A percentile compares a stretch with the other conserved stretches of the same genome.
These are phyloP conservation scores for Anagyrus pseudococci DNA, from an alignment of 2,888 invertebrate genomes.

Conservation along the genomic window DNA sequence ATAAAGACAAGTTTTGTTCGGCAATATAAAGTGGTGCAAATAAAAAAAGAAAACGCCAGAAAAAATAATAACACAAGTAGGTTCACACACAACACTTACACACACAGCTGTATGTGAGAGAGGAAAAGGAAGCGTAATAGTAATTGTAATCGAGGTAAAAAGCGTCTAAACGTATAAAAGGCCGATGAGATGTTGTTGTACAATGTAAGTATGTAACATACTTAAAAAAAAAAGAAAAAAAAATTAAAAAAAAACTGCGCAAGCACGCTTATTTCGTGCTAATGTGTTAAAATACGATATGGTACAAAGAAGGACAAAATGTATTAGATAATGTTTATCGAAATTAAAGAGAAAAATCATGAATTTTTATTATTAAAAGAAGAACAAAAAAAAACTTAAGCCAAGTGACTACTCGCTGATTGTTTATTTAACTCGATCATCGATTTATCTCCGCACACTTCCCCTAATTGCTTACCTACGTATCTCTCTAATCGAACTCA, in stretches of 20 bases:
- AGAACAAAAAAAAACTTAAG: too few relatives aligned
- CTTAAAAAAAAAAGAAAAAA: conserved; percentile 8
- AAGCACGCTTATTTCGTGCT: conserved; percentile 15
- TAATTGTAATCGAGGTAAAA: background rate
- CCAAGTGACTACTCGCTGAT: too few relatives aligned
- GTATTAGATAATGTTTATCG: conserved; percentile 58
- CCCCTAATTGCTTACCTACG: too few relatives aligned
- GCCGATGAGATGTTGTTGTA: conserved; percentile 21
- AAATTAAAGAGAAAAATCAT: conserved; percentile 56
- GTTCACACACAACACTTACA: too few relatives aligned
- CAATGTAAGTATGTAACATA: conserved; percentile 28
- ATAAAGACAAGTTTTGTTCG: conserved; percentile 4
- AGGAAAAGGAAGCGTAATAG: background rate
- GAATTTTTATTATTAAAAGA: conserved; percentile 58
- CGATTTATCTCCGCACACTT: too few relatives aligned
- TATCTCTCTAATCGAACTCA: too few relatives aligned
- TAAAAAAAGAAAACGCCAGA: background rate
- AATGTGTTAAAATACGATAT: conserved; percentile 51
- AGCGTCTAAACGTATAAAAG: conserved; percentile 2
- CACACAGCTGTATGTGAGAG: too few relatives aligned
- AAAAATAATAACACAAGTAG: too few relatives aligned
- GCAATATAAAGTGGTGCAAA: conserved; percentile 1
- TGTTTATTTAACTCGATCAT: conserved; percentile 11
- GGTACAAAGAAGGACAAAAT: conserved; percentile 59
- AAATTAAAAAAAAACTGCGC: background rate